Evolutionary conservation across 2,888 invertebrate species (phyloP).

Genomic region (Iselma pallidipennis): DNA sequence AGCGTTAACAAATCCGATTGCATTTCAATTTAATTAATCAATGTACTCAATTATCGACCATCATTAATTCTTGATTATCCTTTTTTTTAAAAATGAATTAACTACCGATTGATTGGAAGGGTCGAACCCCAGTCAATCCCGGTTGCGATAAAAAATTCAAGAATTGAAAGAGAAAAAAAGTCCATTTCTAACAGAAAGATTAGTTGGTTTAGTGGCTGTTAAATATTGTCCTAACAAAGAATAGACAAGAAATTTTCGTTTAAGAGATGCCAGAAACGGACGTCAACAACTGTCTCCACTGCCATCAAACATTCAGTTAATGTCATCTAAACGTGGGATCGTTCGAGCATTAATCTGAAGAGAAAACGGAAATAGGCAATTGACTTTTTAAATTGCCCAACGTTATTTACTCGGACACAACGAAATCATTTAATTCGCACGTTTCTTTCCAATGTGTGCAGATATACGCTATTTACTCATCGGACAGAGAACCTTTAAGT

Average conservation of each 20-base stretch:
- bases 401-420: conserved; percentile 37
- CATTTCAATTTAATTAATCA: not conserved
- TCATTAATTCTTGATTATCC: not conserved
- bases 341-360: conserved; percentile 45
- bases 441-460: too few species aligned
- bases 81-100: not conserved
- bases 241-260: not conserved
- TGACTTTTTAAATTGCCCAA: conserved; percentile 48
- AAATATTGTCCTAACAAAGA: not conserved
- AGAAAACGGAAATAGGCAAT: conserved; percentile 48
- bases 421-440: conserved; percentile 37
- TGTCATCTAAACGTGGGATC: conserved; percentile 48
- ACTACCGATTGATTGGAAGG: not conserved
- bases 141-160: not conserved
- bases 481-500: conserved; percentile 33
- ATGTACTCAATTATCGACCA: not conserved
- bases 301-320: conserved; percentile 44
- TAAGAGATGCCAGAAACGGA: not conserved
- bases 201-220: not conserved
- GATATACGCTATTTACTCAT: too few species aligned
- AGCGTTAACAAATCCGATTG: too few species aligned
- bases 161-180: not conserved
- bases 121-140: not conserved
- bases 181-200: not conserved
- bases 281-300: not conserved